Evolutionary conservation across 2,797 vertebrate species (phyloP).

Genomic region (Sebastes taczanowskii): DNA sequence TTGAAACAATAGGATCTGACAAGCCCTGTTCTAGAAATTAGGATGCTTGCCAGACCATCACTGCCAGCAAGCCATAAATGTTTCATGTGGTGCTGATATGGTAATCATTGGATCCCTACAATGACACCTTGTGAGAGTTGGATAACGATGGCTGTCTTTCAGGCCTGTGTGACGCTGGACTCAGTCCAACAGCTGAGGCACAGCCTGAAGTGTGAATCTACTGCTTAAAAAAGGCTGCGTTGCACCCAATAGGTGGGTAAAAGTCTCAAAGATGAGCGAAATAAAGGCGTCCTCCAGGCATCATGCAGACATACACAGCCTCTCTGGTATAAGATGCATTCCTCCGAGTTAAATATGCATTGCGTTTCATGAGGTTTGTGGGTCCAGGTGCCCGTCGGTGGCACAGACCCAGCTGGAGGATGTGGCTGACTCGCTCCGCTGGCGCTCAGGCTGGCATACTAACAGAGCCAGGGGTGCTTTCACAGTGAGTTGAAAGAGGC

Average conservation of each 20-base stretch:
- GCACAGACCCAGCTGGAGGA: slow-evolving; percentile 79
- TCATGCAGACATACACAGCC: background rate
- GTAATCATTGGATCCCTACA: slow-evolving; percentile 75
- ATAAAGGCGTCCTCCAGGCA: slow-evolving; percentile 22
- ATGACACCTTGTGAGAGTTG: slow-evolving; percentile 79
- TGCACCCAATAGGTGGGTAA: slow-evolving; percentile 12
- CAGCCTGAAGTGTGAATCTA: slow-evolving; percentile 49
- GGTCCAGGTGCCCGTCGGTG: slow-evolving; percentile 79
- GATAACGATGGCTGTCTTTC: slow-evolving; percentile 78
- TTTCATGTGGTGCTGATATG: slow-evolving; percentile 76
- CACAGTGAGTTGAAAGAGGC: slow-evolving; percentile 69
- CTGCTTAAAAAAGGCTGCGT: slow-evolving; percentile 11
- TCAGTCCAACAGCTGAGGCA: slow-evolving; percentile 65
- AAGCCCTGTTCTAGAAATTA: slow-evolving; percentile 66
- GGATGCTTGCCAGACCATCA: slow-evolving; percentile 61
- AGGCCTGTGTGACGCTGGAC: slow-evolving; percentile 70
- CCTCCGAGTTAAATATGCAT: slow-evolving; percentile 69
- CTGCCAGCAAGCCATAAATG: slow-evolving; percentile 74
- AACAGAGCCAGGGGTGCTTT: slow-evolving; percentile 77
- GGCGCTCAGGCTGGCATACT: slow-evolving; percentile 75
- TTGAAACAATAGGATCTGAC: slow-evolving; percentile 70
- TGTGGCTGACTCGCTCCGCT: slow-evolving; percentile 69
- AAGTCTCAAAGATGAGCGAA: slow-evolving; percentile 31
- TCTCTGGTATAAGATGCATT: slow-evolving; percentile 16
- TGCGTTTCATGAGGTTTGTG: slow-evolving; percentile 65